Base-by-base conservation (phyloP, 2,888 invertebrate genomes). In the Drosophila flavopinicola region DNA sequence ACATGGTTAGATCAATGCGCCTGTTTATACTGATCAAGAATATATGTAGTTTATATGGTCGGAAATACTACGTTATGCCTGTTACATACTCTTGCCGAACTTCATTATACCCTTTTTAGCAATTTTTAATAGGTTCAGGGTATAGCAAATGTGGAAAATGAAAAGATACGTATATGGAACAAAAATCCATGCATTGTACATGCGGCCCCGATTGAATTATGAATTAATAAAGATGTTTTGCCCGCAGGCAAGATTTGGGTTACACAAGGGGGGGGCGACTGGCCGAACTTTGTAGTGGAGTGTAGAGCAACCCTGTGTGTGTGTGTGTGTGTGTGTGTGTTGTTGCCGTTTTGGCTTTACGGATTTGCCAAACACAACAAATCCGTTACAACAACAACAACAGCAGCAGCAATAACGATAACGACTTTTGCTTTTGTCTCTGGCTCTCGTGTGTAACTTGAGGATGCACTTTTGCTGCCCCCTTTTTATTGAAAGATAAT, bases 161-260 rank as follows among this genome's bases (percentile, higher is more conserved):
- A n/a, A 29, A 20, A n/a, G 3, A 13, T 32, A 23, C 10, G 6
- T 41, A 20, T 32, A 24, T 45, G 60, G 44, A 57, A 48, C 29
- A 64, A 32, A 60, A 53, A 29, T 30, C 72, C 72, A 48, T 78
- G 38, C 45, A 61, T 60, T 66, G 60, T 69, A 51, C 49, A 45
- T 58, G 65, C 57, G 74, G 74, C 70, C 83, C 87, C 86, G 85
- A 90, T 90, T 90, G 85, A 89, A 89, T 90, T 90, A 90, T 90
- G 89, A 90, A 89, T 90, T 90, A 90, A 90, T 90, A 90, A 90
- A 90, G 89, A 89, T 89, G 83, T 89, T 88, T 88, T 88, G 89
- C 90, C 90, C 90, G 90, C 89, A 90, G 90, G 90, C 89, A 64
- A 88, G 90, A 89, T 89, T 90, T 90, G 86, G 88, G 87, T 90